Conservation (phyloP, 2,797 vertebrate genomes). For the Craterocephalus amniculus region DNA sequence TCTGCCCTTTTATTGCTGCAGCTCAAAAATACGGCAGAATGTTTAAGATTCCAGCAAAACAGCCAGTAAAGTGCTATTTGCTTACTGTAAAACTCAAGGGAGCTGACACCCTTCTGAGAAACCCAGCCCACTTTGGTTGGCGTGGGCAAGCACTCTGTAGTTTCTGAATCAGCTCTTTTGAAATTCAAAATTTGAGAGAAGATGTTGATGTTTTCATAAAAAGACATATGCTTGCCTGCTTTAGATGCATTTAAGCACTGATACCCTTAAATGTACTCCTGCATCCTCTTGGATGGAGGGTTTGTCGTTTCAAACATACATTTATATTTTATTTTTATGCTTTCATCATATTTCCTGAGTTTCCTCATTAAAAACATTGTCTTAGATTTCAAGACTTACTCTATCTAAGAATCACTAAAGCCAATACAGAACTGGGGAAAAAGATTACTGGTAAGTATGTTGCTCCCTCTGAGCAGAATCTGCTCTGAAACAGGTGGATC, state of each 20-base stretch:
- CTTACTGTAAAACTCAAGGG: background rate
- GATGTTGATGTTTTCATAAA: background rate
- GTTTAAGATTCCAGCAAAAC: constrained; percentile 9
- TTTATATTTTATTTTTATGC: too few relatives aligned
- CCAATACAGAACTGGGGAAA: too few relatives aligned
- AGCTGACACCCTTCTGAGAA: background rate
- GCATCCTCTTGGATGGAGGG: too few relatives aligned
- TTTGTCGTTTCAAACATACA: too few relatives aligned
- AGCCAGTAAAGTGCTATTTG: background rate
- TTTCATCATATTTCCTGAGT: too few relatives aligned
- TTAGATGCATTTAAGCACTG: background rate
- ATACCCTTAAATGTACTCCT: too few relatives aligned
- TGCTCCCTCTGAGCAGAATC: too few relatives aligned
- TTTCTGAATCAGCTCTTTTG: background rate
- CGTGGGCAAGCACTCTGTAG: background rate
- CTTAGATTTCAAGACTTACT: too few relatives aligned
- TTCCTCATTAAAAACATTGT: too few relatives aligned
- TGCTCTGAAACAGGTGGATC: too few relatives aligned
- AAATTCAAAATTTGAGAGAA: background rate
- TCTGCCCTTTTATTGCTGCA: constrained; percentile 9
- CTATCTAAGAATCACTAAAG: too few relatives aligned
- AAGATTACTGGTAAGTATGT: too few relatives aligned
- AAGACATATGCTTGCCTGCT: background rate
- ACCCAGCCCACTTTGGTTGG: background rate
- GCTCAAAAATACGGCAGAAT: constrained; percentile 14